Base-by-base conservation (phyloP, 2,888 invertebrate species). In the Rhagonycha fulva region DNA sequence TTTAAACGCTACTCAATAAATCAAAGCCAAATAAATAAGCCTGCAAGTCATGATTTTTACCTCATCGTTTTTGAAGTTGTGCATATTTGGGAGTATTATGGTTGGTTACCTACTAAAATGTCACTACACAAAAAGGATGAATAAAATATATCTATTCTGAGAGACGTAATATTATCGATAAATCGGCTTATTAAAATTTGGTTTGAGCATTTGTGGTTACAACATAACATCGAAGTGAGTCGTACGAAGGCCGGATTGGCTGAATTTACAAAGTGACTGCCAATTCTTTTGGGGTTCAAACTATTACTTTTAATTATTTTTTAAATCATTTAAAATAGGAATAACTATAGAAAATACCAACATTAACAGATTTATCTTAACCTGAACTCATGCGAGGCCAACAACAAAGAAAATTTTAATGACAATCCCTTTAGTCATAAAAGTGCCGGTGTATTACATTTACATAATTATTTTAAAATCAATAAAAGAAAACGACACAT, bases 391-490 rank as follows among this genome's bases (percentile, higher is more conserved):
- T 32, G 47, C 47, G 47, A 47, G 26, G n/a, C 26, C n/a, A 66
- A 66, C 63, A 66, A 66, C 63, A 66, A 66, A 66, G 63, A 24
- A 19, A 66, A 24, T 26, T 24, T 14, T n/a, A 66, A 19, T 66
- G 26, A 66, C 63, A 66, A 24, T 66, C 24, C 14, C 12, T 9
- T 11, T 32, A 67, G 28, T 32, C 69, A 68, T 69, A 73, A 73
- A 72, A 68, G 62, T 62, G 62, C 24, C 62, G 73, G 73, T n/a
- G 14, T 68, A 72, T 72, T 67, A 63, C 62, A 74, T 74, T 74
- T 74, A 69, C 74, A 74, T 74, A 74, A 69, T 62, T 69, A 69
- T 74, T 70, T 74, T 23, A 62, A 74, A 74, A 74, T 74, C 74
- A 74, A 74, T 74, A 74, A 69, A 74, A 70, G 69, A 62, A 74